Base-by-base conservation (phyloP, 1,140 invertebrate genomes). In the Caligus rogercresseyi region DNA sequence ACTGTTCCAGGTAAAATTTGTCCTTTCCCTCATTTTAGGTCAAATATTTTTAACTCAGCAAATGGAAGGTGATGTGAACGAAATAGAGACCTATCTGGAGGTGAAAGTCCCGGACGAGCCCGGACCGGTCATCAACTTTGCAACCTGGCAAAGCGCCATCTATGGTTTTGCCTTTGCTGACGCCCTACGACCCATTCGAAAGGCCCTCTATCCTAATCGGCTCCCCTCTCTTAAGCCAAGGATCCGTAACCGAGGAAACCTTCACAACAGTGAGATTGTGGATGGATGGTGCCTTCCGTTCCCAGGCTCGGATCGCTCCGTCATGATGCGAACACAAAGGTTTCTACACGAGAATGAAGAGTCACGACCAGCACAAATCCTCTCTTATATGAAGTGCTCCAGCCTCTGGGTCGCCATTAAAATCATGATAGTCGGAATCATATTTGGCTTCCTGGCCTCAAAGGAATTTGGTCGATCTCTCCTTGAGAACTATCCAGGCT, bases 71-170 rank as follows among this genome's bases (percentile, higher is more conserved):
- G 78, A 81, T 51, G 68, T 87, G 13, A 88, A 88, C 71, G 81
- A 80, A 1, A 79, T 89, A 53, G 86, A 89, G 72, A 80, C 79
- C 4, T 90, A 83, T 70, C 64, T 89, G 19, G 73, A 72, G 15
- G 25, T 52, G 13, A 57, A 16, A 31, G 15, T 57, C 19, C 61
- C 61, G 3, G 14, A 58, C 31, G 23, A 23, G 23, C 54, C 54
- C 13, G 74, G 74, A 26, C 69, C 78, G 13, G 14, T 66, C 3
- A 43, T 85, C 1, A 82, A 90, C 73, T 84, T 80, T 70, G 87
- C 81, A 16, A 92, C 88, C 14, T 89, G 85, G 81, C 81, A 88
- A 67, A 88, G 86, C 0, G 78, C 82, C 0, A 78, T 93, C 43
- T 74, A 88, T 74, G 81, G 84, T 14, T 69, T 87, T 59, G 78